phyloP scores from a whole-genome alignment of 1,140 invertebrate genomes.

The Acromyrmex charruanus region DNA sequence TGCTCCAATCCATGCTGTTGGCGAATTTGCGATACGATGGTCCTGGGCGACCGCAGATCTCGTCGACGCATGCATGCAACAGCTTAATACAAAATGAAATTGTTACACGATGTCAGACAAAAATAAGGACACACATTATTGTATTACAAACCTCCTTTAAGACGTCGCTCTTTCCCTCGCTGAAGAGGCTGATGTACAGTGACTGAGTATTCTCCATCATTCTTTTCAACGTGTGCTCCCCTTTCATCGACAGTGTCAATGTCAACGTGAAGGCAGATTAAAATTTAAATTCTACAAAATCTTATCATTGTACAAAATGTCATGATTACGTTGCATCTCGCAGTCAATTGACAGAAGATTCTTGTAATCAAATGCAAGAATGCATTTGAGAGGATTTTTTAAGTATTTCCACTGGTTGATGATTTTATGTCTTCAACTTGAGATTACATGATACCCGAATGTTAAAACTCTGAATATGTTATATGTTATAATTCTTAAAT shows the following conservation, averaged over 20 bases:
- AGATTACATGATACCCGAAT: too few species aligned
- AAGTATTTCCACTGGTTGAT: too few species aligned
- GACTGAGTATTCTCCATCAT: constrained; percentile 67
- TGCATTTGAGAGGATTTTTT: neutral
- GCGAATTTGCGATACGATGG: constrained; percentile 78
- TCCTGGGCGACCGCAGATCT: constrained; percentile 80
- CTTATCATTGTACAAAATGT: neutral
- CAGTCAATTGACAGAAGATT: neutral
- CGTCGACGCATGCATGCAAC: constrained; percentile 81
- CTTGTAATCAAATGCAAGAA: neutral
- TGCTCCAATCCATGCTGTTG: constrained; percentile 79
- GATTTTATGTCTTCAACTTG: too few species aligned
- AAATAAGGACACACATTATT: constrained; percentile 12
- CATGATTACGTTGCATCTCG: neutral
- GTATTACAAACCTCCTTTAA: constrained; percentile 75
- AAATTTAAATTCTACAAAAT: neutral
- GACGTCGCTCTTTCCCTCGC: constrained; percentile 72
- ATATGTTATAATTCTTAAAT: too few species aligned
- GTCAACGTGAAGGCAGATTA: neutral
- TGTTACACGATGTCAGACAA: neutral
- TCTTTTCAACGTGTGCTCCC: neutral
- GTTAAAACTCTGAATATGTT: too few species aligned
- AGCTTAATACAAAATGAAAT: constrained; percentile 73
- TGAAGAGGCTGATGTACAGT: constrained; percentile 73
- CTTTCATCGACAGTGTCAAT: neutral